Percentiles rank a stretch among this genome's conserved stretches.
Evolutionary conservation across 23 tunicate species (phyloP).

Genomic region (Clavelina lepadiformis): DNA sequence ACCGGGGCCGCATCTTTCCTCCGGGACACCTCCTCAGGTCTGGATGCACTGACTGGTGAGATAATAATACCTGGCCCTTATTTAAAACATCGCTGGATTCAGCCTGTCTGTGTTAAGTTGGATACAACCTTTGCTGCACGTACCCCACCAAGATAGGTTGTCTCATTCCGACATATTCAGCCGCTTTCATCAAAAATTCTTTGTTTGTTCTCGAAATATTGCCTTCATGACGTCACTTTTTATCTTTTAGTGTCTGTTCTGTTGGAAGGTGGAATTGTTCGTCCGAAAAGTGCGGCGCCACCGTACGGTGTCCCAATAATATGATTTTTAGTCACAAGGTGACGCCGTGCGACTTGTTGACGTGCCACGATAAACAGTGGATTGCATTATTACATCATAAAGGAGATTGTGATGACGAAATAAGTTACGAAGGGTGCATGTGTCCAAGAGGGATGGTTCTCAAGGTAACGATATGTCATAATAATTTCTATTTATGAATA

Average conservation of each 20-base stretch:
- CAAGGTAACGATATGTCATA: constrained; percentile 45
- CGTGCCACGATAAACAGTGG: constrained; percentile 32
- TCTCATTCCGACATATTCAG: no score
- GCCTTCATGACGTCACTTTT: no score
- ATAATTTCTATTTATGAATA: no score
- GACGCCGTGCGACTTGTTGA: constrained; percentile 41
- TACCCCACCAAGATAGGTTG: no score
- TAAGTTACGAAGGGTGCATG: constrained; percentile 48
- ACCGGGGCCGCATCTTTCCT: constrained; percentile 11
- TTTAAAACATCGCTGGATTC: no score
- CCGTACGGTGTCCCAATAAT: constrained; percentile 72
- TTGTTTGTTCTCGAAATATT: no score
- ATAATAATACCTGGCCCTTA: no score
- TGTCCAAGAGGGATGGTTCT: constrained; percentile 46
- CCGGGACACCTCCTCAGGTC: constrained; percentile 20
- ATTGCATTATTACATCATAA: constrained; percentile 12
- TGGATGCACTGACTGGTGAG: constrained; percentile 60
- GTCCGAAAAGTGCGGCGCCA: constrained; percentile 41
- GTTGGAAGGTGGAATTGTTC: constrained; percentile 78
- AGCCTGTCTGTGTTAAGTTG: no score
- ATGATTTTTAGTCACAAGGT: constrained; percentile 56
- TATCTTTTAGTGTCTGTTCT: constrained; percentile 27
- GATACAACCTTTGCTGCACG: no score
- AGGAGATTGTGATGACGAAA: constrained; percentile 49
- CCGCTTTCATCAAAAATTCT: no score